Base-by-base conservation (phyloP, 2,888 invertebrate genomes). In the Podotricha telesiphe region DNA sequence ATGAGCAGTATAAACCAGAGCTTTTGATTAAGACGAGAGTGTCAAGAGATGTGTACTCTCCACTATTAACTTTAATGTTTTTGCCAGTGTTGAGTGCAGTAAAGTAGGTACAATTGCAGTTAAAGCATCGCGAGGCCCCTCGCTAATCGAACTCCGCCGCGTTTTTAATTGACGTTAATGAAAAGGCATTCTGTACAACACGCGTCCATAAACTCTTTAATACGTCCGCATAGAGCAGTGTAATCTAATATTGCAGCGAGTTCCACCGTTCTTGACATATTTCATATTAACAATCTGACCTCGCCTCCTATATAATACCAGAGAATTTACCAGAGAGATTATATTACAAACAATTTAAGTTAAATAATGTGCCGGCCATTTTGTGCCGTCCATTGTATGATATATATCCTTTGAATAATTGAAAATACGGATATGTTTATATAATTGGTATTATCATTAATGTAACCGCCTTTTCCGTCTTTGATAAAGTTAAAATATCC, bases 151-250 rank as follows among this genome's bases (percentile, higher is more conserved):
- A 50, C 62, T 48, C 61, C 65, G 55, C 53, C 56, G 66, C 59
- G 61, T 53, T 70, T 58, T 71, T 74, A 74, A 74, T 74, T 73
- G 68, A 63, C 45, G 15, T 34, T 69, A 71, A 73, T 73, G 62
- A 73, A 74, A 71, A 58, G 62, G 71, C 67, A 70, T 73, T 71
- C 70, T 70, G 70, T 67, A 45, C n/a, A 59, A 58, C 42, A 47
- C 50, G 47, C 37, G 45, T 47, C 45, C 50, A 40, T 59, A 40
- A 22, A 47, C 51, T 50, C 53, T 64, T 15, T 70, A 67, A 51
- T 61, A 19, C 28, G 22, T 15, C 22, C 22, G 37, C n/a, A 67
- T 50, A 67, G 28, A 51, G 59, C 11, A 67, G 42, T 42, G 50
- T 40, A 58, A 59, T 45, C 11, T 45, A 22, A 62, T 53, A 45